Evolutionary conservation across 2,888 invertebrate genomes (phyloP).

Genomic region (Pheosia gnoma): DNA sequence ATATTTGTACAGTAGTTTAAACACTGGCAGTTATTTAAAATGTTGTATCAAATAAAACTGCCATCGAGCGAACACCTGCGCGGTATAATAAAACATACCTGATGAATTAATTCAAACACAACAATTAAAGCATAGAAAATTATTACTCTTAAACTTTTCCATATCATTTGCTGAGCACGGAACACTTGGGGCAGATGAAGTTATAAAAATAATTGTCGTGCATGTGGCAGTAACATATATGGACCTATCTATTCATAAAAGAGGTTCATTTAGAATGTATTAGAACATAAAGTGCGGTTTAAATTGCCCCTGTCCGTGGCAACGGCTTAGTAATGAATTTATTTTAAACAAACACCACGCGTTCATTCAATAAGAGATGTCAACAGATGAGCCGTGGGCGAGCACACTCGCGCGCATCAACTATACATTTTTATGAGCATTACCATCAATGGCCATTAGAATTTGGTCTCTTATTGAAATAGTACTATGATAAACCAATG

Average conservation of each 20-base stretch:
- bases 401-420: conserved; percentile 51
- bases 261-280: conserved; percentile 22
- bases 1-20: neutral
- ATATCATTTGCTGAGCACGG: conserved; percentile 11
- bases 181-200: conserved; percentile 10
- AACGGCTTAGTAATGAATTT: conserved; percentile 44
- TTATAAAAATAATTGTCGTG: conserved; percentile 16
- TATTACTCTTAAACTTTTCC: conserved; percentile 13
- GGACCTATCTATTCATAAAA: conserved; percentile 19
- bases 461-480: neutral
- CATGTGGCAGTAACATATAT: conserved; percentile 5
- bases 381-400: conserved; percentile 67
- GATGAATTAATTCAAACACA: conserved; percentile 9
- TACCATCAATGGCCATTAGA: neutral
- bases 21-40: conserved; percentile 9
- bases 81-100: conserved; percentile 8
- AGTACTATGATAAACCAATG: neutral
- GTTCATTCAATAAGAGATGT: conserved; percentile 68
- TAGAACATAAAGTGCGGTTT: conserved; percentile 23
- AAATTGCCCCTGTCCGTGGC: conserved; percentile 30
- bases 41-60: conserved; percentile 21
- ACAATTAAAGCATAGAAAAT: conserved; percentile 11
- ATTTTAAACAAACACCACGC: conserved; percentile 67
- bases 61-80: conserved; percentile 25
- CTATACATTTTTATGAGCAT: conserved; percentile 10